Percentiles rank a stretch among this genome's conserved stretches.
These are phyloP conservation scores for Sesia apiformis DNA, from an alignment of 2,888 invertebrate species.

Conservation along the genomic window DNA sequence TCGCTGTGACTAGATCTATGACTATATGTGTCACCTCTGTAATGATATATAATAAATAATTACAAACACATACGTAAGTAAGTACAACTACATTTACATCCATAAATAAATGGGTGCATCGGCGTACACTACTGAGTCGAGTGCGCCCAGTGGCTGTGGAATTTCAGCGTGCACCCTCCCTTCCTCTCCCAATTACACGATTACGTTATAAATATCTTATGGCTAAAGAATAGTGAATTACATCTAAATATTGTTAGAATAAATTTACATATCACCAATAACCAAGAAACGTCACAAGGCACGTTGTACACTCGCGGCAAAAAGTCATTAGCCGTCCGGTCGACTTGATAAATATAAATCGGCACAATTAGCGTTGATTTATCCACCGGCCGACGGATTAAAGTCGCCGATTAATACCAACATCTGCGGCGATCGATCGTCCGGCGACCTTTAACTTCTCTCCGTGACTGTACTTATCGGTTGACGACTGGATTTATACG, in stretches of 20 bases:
- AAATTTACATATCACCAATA: neutral
- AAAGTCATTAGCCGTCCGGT: constrained; percentile 29
- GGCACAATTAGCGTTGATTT: constrained; percentile 61
- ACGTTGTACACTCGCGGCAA: constrained; percentile 24
- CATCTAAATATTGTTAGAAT: neutral
- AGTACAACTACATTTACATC: too few species aligned
- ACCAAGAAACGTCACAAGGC: neutral
- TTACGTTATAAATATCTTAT: too few species aligned
- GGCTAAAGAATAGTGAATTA: neutral
- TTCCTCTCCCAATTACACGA: too few species aligned
- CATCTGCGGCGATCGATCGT: constrained; percentile 64
- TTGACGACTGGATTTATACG: neutral
- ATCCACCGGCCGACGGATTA: constrained; percentile 55
- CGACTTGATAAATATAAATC: constrained; percentile 63
- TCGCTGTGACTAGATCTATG: too few species aligned
- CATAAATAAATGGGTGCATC: too few species aligned
- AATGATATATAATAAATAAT: too few species aligned
- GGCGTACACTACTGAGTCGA: too few species aligned
- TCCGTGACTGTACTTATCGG: constrained; percentile 45
- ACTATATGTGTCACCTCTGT: too few species aligned
- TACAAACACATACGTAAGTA: too few species aligned
- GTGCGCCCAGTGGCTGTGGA: too few species aligned
- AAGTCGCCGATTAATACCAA: constrained; percentile 63
- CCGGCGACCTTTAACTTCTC: constrained; percentile 58
- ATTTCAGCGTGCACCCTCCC: too few species aligned